phyloP scores from a whole-genome alignment of 1,140 invertebrate genomes.

The Drosophila ficusphila region DNA sequence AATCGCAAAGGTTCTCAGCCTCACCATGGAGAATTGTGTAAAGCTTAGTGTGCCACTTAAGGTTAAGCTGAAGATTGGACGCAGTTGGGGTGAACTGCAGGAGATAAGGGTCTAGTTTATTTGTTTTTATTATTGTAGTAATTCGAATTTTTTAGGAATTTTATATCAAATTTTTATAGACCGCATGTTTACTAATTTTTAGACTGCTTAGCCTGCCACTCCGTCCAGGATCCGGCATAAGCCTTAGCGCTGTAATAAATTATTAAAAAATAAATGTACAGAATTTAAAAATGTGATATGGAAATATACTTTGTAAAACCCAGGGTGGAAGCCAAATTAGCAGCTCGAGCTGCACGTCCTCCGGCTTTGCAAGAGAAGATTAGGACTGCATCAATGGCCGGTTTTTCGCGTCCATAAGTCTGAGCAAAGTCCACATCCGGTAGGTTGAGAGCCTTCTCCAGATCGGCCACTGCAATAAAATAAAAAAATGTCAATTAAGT shows the following conservation, averaged over 20 bases:
- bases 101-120: conserved; percentile 81
- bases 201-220: conserved; percentile 86
- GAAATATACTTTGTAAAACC: conserved; percentile 85
- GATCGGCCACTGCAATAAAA: conserved; percentile 84
- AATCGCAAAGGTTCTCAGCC: conserved; percentile 89
- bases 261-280: conserved; percentile 40
- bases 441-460: conserved; percentile 84
- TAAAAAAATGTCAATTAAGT: conserved; percentile 6
- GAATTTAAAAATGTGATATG: background rate
- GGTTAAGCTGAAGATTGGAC: conserved; percentile 93
- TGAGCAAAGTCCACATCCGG: conserved; percentile 85
- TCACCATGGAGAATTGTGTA: conserved; percentile 92
- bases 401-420: conserved; percentile 85
- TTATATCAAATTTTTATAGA: background rate
- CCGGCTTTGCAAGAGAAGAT: conserved; percentile 86
- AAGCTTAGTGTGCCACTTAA: conserved; percentile 91
- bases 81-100: conserved; percentile 90
- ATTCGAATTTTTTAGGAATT: conserved; percentile 20
- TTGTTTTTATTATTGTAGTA: conserved; percentile 6
- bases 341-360: conserved; percentile 85
- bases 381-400: conserved; percentile 84
- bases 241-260: conserved; percentile 91
- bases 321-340: conserved; percentile 84
- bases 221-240: conserved; percentile 95
- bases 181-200: conserved; percentile 23